Evolutionary conservation across 2,888 invertebrate species (phyloP).

Genomic region (Colletes collaris): DNA sequence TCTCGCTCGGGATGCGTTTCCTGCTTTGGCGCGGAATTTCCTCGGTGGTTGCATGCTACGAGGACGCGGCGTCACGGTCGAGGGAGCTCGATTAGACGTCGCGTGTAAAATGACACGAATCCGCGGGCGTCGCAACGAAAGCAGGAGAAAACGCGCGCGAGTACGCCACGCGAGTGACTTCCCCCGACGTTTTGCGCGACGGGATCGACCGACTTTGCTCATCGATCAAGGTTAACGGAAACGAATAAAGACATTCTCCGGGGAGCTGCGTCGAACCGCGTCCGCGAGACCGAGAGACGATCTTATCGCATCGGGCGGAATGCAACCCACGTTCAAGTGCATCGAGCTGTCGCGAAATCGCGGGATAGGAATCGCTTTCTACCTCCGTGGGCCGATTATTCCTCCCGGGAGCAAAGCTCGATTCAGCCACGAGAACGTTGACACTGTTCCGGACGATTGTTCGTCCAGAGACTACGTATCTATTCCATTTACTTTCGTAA

Average conservation of each 20-base stretch:
- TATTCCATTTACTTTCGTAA: too few species aligned
- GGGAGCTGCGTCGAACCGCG: background rate
- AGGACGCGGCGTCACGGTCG: conserved; percentile 37
- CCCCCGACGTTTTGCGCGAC: background rate
- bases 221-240: conserved; percentile 23
- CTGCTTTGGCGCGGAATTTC: conserved; percentile 26
- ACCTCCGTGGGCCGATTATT: too few species aligned
- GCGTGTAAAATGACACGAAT: conserved; percentile 32
- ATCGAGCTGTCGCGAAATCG: conserved; percentile 10
- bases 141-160: conserved; percentile 56
- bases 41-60: conserved; percentile 16
- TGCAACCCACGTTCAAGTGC: conserved; percentile 19
- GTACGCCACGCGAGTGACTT: background rate
- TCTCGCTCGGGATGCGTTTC: conserved; percentile 3
- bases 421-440: too few species aligned
- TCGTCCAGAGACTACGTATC: too few species aligned
- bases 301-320: background rate
- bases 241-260: background rate
- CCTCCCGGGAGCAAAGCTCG: too few species aligned
- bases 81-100: conserved; percentile 18
- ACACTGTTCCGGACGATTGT: too few species aligned
- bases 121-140: conserved; percentile 47
- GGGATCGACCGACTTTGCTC: conserved; percentile 6
- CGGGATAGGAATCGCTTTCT: background rate
- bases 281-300: background rate